Conservation (phyloP, 2,888 invertebrate species). For the Selenia dentaria region DNA sequence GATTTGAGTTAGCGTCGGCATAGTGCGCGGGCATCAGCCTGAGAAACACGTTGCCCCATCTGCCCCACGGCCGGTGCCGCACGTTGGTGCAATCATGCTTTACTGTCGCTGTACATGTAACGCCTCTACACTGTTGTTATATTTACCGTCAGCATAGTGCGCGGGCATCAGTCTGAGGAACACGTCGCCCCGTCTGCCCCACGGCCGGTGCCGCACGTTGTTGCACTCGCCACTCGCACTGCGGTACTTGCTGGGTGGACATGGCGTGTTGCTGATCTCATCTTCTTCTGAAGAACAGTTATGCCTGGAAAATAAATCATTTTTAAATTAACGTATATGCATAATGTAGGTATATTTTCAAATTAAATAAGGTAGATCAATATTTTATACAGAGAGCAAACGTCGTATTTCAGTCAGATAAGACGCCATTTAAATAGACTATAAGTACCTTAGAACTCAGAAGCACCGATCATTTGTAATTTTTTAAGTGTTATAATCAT, state of each 20-base stretch:
- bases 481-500: too few relatives aligned
- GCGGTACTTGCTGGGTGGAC: constrained; percentile 93
- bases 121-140: too few relatives aligned
- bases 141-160: constrained; percentile 89
- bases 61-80: constrained; percentile 92
- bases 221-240: constrained; percentile 94
- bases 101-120: too few relatives aligned
- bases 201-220: constrained; percentile 92
- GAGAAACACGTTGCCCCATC: constrained; percentile 90
- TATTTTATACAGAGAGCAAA: too few relatives aligned
- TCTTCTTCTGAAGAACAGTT: constrained; percentile 70
- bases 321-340: too few relatives aligned
- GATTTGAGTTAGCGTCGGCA: constrained; percentile 90
- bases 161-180: constrained; percentile 90
- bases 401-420: too few relatives aligned
- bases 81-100: constrained; percentile 97
- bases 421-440: too few relatives aligned
- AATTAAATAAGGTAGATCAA: too few relatives aligned
- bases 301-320: constrained; percentile 50
- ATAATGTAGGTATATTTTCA: too few relatives aligned
- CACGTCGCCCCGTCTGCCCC: constrained; percentile 92
- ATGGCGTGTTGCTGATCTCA: constrained; percentile 82
- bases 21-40: constrained; percentile 90
- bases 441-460: too few relatives aligned
- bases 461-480: too few relatives aligned